Conservation (phyloP, 2,888 invertebrate genomes). For the Drosophila prostipennis region DNA sequence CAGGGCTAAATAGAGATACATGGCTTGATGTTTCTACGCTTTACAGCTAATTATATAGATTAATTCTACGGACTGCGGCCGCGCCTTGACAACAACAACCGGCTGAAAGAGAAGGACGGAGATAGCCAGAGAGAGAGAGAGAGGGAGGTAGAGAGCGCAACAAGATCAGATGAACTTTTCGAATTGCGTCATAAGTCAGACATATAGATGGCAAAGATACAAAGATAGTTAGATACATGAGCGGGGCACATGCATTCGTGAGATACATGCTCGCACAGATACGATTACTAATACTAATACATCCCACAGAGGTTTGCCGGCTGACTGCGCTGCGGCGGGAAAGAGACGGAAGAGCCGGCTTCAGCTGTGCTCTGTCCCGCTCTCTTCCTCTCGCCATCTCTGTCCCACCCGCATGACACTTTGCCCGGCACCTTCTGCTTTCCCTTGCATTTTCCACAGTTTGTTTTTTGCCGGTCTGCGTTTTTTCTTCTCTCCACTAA, state of each 20-base stretch:
- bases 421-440: conserved; percentile 22
- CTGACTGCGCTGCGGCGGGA: conserved; percentile 44
- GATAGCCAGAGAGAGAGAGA: background rate
- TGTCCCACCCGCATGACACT: background rate
- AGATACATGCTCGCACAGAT: conserved; percentile 22
- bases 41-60: conserved; percentile 58
- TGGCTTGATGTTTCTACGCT: conserved; percentile 33
- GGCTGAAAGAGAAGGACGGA: background rate
- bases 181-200: conserved; percentile 71
- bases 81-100: conserved; percentile 17
- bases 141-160: conserved; percentile 2
- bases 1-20: conserved; percentile 67
- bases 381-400: conserved; percentile 13
- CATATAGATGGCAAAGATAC: conserved; percentile 50
- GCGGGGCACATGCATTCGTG: conserved; percentile 42
- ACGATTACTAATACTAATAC: background rate
- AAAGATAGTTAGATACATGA: conserved; percentile 64
- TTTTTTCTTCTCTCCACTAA: conserved; percentile 52
- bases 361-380: conserved; percentile 43
- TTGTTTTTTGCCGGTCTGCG: conserved; percentile 10
- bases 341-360: conserved; percentile 41
- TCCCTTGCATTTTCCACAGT: conserved; percentile 30
- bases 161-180: conserved; percentile 51
- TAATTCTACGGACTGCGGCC: conserved; percentile 43
- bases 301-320: conserved; percentile 43